Percentiles rank a stretch among this genome's conserved stretches.
Evolutionary conservation across 2,888 invertebrate genomes (phyloP).

Genomic region (Lamproptera curius): DNA sequence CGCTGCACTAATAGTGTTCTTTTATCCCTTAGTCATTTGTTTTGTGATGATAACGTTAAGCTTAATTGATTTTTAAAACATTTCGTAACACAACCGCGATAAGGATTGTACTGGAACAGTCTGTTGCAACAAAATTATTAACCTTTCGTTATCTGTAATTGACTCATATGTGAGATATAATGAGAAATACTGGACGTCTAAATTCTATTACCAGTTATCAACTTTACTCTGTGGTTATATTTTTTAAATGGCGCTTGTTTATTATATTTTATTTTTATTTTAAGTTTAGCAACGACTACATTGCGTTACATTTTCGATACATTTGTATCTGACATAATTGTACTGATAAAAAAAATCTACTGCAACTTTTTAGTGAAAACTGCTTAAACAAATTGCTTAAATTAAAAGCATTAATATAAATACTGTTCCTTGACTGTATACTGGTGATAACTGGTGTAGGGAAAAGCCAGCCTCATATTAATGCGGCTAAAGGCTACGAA

Average conservation of each 20-base stretch:
- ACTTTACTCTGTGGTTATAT: conserved; percentile 5
- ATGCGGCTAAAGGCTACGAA: no score
- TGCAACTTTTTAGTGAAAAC: no score
- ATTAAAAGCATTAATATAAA: no score
- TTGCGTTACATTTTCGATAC: neutral
- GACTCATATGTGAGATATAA: conserved; percentile 13
- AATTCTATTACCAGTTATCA: conserved; percentile 22
- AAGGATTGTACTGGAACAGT: conserved; percentile 1
- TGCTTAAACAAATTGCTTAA: no score
- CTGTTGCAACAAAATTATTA: conserved; percentile 11
- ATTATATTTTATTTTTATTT: conserved; percentile 8
- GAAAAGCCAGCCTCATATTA: no score
- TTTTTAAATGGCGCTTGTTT: conserved; percentile 12
- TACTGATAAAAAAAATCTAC: neutral
- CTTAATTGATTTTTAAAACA: neutral
- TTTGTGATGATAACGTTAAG: neutral
- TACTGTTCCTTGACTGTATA: no score
- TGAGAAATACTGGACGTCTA: conserved; percentile 23
- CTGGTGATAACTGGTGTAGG: no score
- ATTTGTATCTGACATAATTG: conserved; percentile 1
- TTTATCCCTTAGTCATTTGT: no score
- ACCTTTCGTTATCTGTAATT: conserved; percentile 8
- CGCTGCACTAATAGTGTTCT: no score
- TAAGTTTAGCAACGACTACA: neutral
- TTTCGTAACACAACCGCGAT: neutral